Percentiles rank a stretch among this genome's conserved stretches.
These are phyloP conservation scores for Malurus splendens DNA, from an alignment of 2,797 vertebrate genomes.

Conservation along the genomic window DNA sequence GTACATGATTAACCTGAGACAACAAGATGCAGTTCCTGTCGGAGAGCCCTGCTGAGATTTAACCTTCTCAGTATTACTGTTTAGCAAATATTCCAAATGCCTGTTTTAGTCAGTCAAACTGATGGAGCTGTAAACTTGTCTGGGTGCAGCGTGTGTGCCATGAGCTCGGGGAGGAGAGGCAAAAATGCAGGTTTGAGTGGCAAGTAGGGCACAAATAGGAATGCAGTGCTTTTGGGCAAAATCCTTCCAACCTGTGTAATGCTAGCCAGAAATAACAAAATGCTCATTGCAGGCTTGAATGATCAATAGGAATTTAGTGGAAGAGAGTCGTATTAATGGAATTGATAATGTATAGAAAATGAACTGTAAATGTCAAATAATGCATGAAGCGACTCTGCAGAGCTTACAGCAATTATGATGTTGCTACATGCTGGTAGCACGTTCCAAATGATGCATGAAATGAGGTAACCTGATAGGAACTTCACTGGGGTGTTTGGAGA, in stretches of 20 bases:
- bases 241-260: not conserved
- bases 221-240: not conserved
- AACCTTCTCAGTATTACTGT: slow-evolving; percentile 64
- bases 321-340: not conserved
- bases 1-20: slow-evolving; percentile 76
- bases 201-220: not conserved
- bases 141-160: not conserved
- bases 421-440: slow-evolving; percentile 1
- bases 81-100: slow-evolving; percentile 73
- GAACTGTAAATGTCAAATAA: slow-evolving; percentile 5
- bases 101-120: slow-evolving; percentile 67
- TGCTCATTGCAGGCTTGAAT: not conserved
- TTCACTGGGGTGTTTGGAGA: not conserved
- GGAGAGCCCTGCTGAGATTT: slow-evolving; percentile 70
- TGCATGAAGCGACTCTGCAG: not conserved
- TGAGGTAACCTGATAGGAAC: slow-evolving; percentile 26
- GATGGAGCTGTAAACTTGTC: slow-evolving; percentile 41
- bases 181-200: not conserved
- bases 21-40: slow-evolving; percentile 64
- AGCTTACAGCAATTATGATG: slow-evolving; percentile 14
- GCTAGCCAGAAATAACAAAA: not conserved
- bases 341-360: not conserved
- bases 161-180: not conserved
- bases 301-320: not conserved
- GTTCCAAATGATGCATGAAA: slow-evolving; percentile 31